Evolutionary conservation across 2,113 vertebrate genomes (phyloP).

Genomic region (Isichthys henryi): DNA sequence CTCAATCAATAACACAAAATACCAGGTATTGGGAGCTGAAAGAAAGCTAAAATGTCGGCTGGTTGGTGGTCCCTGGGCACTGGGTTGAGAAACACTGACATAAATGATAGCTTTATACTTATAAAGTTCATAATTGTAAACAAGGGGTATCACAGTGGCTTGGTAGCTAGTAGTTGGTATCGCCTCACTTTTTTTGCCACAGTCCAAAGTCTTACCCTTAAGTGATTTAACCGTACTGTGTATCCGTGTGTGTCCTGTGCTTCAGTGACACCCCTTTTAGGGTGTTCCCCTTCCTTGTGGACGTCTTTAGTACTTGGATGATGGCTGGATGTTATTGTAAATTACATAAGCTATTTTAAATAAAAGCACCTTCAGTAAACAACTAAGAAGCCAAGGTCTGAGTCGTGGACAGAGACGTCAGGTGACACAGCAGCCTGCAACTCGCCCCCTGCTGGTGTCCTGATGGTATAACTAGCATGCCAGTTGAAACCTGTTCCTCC

Average conservation of each 20-base stretch:
- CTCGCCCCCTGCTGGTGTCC: not conserved
- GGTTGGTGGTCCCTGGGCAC: not conserved
- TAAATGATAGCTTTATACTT: not conserved
- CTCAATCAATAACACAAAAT: not conserved
- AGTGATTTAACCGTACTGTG: not conserved
- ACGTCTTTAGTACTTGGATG: not conserved
- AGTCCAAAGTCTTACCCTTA: not conserved
- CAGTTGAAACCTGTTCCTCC: not conserved
- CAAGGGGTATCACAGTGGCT: not conserved
- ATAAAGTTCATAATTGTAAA: not conserved
- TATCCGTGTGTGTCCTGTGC: not conserved
- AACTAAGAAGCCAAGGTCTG: not conserved
- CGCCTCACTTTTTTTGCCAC: not conserved
- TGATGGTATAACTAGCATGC: not conserved
- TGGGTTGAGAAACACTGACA: not conserved
- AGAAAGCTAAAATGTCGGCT: not conserved
- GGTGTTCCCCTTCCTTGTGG: not conserved
- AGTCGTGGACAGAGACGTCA: not conserved
- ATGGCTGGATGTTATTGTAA: not conserved
- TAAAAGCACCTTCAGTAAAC: not conserved
- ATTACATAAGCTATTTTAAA: not conserved
- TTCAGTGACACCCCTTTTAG: not conserved
- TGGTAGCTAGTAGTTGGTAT: not conserved
- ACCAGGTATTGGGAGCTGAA: not conserved
- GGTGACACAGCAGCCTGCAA: not conserved